Evolutionary conservation across 2,797 vertebrate species (phyloP).

Genomic region (Poecilia gillii): DNA sequence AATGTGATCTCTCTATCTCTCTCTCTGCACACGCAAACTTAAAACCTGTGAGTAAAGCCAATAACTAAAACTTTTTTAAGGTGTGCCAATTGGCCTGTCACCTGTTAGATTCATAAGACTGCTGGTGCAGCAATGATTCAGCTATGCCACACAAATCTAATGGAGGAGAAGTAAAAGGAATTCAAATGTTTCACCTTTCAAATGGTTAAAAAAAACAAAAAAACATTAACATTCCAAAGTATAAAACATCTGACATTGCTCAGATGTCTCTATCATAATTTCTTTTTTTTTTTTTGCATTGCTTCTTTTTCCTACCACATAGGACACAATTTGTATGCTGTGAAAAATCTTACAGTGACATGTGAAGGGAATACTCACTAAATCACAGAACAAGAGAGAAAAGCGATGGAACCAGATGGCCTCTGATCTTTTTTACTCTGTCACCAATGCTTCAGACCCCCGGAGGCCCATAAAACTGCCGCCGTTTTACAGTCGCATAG

Average conservation of each 20-base stretch:
- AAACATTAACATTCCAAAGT: background rate
- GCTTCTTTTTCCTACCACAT: constrained; percentile 37
- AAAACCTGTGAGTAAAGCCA: background rate
- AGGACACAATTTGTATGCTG: constrained; percentile 49
- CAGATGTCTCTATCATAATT: constrained; percentile 8
- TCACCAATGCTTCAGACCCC: constrained; percentile 33
- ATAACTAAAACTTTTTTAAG: background rate
- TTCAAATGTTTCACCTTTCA: background rate
- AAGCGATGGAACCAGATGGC: constrained; percentile 39
- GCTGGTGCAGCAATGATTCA: background rate
- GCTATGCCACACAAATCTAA: background rate
- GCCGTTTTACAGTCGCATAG: constrained; percentile 7
- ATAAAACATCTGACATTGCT: constrained; percentile 5
- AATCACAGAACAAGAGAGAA: constrained; percentile 57
- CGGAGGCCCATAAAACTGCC: constrained; percentile 16
- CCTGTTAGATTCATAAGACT: background rate
- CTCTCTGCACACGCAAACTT: background rate
- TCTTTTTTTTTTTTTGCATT: background rate
- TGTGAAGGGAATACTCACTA: constrained; percentile 39
- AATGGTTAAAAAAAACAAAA: background rate
- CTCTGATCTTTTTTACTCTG: constrained; percentile 38
- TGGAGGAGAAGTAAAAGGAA: background rate
- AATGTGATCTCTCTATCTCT: background rate
- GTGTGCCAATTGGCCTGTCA: background rate
- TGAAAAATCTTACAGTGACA: constrained; percentile 51